A percentile compares a stretch with the other conserved stretches of the same genome.
phyloP scores from a whole-genome alignment of 1,140 invertebrate genomes.

The Drosophila pandora region DNA sequence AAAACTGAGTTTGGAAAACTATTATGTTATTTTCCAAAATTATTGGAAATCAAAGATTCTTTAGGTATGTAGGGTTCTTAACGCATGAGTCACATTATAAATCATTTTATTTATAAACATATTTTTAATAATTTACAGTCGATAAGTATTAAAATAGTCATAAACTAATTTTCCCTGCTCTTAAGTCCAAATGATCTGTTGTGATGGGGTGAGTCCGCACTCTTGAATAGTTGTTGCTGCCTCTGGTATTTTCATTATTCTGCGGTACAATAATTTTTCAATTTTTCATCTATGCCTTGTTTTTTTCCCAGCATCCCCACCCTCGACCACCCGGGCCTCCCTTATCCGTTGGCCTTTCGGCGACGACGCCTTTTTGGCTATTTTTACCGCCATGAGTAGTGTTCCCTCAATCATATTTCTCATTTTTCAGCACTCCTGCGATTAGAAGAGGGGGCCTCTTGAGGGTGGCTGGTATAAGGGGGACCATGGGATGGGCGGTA shows the following conservation, averaged over 20 bases:
- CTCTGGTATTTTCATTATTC: slow-evolving; percentile 32
- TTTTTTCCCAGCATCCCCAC: slow-evolving; percentile 13
- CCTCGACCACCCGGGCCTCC: slow-evolving; percentile 6
- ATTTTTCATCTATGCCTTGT: slow-evolving; percentile 54
- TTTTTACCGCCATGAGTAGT: slow-evolving; percentile 74
- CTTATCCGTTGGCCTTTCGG: slow-evolving; percentile 12
- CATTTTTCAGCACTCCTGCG: slow-evolving; percentile 62
- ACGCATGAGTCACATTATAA: not conserved
- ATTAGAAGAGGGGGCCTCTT: slow-evolving; percentile 20
- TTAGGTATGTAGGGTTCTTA: not conserved
- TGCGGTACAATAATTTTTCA: slow-evolving; percentile 71
- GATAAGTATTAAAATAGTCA: slow-evolving; percentile 28
- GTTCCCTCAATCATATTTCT: slow-evolving; percentile 79
- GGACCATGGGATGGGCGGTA: too few relatives aligned
- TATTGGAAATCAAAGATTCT: not conserved
- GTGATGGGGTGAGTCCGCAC: slow-evolving; percentile 27
- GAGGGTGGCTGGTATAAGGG: slow-evolving; percentile 3
- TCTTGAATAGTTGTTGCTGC: slow-evolving; percentile 34
- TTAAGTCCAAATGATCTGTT: slow-evolving; percentile 54
- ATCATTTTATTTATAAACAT: slow-evolving; percentile 1
- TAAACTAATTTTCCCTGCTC: slow-evolving; percentile 17
- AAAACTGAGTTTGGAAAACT: too few relatives aligned
- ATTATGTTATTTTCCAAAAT: too few relatives aligned
- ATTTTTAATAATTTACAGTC: slow-evolving; percentile 2
- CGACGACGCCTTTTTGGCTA: slow-evolving; percentile 50